These are phyloP conservation scores for Hoplodrina blanda DNA, from an alignment of 2,888 invertebrate species.

Conservation along the genomic window DNA sequence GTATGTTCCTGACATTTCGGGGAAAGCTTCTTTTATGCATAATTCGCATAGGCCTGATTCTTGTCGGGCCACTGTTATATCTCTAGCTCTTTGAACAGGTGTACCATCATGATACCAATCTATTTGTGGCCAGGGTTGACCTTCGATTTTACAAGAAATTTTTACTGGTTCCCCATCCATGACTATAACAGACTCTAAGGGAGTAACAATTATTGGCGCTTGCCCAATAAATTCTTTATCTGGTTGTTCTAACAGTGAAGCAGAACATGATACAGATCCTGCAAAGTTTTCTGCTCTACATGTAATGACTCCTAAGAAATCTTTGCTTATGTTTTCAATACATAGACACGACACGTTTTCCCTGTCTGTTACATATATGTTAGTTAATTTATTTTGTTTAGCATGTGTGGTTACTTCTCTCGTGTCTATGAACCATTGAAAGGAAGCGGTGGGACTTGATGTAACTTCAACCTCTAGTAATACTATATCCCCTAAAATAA, in stretches of 20 bases:
- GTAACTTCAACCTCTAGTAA: constrained; percentile 94
- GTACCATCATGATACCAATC: constrained; percentile 95
- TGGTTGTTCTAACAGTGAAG: constrained; percentile 92
- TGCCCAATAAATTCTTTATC: constrained; percentile 80
- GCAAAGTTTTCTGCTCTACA: constrained; percentile 97
- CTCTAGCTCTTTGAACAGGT: constrained; percentile 94
- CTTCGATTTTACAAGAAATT: constrained; percentile 93
- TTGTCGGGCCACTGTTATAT: constrained; percentile 93
- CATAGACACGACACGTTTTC: constrained; percentile 95
- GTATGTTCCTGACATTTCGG: constrained; percentile 97
- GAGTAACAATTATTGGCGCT: constrained; percentile 94
- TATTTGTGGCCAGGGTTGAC: constrained; percentile 95
- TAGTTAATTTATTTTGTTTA: constrained; percentile 91
- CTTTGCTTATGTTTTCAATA: constrained; percentile 93
- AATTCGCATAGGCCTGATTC: constrained; percentile 95
- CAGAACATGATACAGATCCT: constrained; percentile 96
- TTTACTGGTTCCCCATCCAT: constrained; percentile 97
- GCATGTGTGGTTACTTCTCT: constrained; percentile 91
- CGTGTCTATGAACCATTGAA: constrained; percentile 96
- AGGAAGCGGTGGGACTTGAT: constrained; percentile 95
- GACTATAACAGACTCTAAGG: constrained; percentile 93
- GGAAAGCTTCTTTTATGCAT: constrained; percentile 96
- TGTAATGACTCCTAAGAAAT: constrained; percentile 94
- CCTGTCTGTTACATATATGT: constrained; percentile 93
- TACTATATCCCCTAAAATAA: constrained; percentile 94